Conservation (phyloP, 2,113 vertebrate species). For the Cyphomyrus discorhynchus region DNA sequence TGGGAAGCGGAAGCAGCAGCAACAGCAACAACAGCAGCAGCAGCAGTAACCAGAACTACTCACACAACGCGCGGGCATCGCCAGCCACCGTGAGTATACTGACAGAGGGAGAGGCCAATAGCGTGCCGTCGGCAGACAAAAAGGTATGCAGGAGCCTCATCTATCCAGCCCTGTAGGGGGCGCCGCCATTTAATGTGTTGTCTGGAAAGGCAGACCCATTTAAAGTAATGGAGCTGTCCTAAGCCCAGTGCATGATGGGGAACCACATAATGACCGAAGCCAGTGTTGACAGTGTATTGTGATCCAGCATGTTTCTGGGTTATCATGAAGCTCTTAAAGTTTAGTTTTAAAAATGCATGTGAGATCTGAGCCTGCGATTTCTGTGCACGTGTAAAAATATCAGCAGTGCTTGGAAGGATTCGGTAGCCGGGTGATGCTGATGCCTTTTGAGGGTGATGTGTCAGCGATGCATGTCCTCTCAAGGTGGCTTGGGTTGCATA, state of each 20-base stretch:
- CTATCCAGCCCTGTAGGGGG: slow-evolving; percentile 34
- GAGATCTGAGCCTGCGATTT: slow-evolving; percentile 21
- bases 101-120: slow-evolving; percentile 69
- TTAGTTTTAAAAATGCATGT: slow-evolving; percentile 48
- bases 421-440: neutral
- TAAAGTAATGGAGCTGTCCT: slow-evolving; percentile 46
- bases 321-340: neutral
- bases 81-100: slow-evolving; percentile 82
- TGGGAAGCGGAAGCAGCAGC: slow-evolving; percentile 64
- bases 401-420: too few species aligned
- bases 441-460: neutral
- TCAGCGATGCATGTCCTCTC: slow-evolving; percentile 23
- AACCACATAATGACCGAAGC: neutral
- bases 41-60: slow-evolving; percentile 75
- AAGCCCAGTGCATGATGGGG: neutral
- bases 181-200: slow-evolving; percentile 46
- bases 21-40: slow-evolving; percentile 44
- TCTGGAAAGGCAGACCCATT: slow-evolving; percentile 37
- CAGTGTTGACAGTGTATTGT: slow-evolving; percentile 55
- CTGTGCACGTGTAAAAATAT: neutral
- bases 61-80: slow-evolving; percentile 81
- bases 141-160: slow-evolving; percentile 65
- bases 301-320: neutral
- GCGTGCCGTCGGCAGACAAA: slow-evolving; percentile 74
- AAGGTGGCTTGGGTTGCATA: slow-evolving; percentile 59